These are phyloP conservation scores for Psittacula cyanocephala DNA, from an alignment of 2,113 vertebrate species.

Conservation along the genomic window DNA sequence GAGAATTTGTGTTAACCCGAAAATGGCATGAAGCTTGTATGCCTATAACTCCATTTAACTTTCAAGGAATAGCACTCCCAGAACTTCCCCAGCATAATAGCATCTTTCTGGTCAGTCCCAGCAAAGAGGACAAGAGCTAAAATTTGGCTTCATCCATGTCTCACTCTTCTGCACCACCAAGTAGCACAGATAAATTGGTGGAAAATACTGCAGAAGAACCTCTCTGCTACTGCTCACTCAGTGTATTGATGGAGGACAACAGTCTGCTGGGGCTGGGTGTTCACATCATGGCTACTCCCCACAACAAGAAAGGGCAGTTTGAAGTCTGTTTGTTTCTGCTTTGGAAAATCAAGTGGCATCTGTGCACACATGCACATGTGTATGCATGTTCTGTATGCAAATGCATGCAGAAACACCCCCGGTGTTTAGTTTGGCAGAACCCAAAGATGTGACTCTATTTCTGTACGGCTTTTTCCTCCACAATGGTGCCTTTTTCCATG, in stretches of 20 bases:
- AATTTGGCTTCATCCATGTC: background rate
- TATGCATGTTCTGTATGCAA: background rate
- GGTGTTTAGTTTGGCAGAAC: background rate
- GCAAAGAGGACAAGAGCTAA: background rate
- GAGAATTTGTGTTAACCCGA: background rate
- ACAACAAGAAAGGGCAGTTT: background rate
- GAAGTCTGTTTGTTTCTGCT: background rate
- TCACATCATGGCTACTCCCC: background rate
- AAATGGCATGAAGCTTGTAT: background rate
- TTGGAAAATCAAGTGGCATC: background rate
- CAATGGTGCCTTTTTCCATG: background rate
- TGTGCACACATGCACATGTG: background rate
- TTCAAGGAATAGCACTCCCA: background rate
- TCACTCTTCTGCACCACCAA: background rate
- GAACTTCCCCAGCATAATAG: background rate
- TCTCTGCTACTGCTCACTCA: background rate
- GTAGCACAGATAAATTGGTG: background rate
- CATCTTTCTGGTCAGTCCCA: background rate
- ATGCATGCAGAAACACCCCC: background rate
- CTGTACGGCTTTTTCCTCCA: background rate
- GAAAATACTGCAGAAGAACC: background rate
- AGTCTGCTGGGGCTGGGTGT: background rate
- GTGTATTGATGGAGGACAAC: background rate
- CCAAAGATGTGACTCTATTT: background rate
- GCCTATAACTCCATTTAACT: background rate